These are phyloP conservation scores for Drosophila vallismaia DNA, from an alignment of 2,888 invertebrate genomes.

Conservation along the genomic window DNA sequence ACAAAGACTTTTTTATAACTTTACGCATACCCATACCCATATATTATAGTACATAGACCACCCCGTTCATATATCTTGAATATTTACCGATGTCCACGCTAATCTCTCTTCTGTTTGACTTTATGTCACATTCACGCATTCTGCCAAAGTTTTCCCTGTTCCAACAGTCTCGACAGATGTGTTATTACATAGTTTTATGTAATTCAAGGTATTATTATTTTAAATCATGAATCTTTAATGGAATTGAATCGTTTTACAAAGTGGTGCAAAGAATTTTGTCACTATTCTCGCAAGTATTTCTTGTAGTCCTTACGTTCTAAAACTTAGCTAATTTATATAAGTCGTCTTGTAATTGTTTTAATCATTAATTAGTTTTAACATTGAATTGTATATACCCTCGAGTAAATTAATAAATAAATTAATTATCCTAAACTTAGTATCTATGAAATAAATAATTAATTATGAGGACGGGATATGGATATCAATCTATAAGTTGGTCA, in stretches of 20 bases:
- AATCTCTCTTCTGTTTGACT: constrained; percentile 50
- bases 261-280: constrained; percentile 33
- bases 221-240: constrained; percentile 63
- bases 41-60: constrained; percentile 21
- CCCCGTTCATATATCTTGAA: constrained; percentile 37
- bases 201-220: constrained; percentile 72
- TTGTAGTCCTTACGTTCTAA: constrained; percentile 55
- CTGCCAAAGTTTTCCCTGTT: constrained; percentile 42
- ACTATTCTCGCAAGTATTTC: constrained; percentile 60
- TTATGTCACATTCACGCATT: constrained; percentile 30
- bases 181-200: constrained; percentile 43
- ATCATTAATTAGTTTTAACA: constrained; percentile 66
- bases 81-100: constrained; percentile 45
- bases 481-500: background rate
- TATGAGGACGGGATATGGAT: background rate
- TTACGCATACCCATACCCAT: constrained; percentile 32
- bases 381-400: constrained; percentile 47
- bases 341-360: constrained; percentile 43
- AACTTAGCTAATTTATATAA: constrained; percentile 58
- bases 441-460: constrained; percentile 10
- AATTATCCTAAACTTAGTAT: constrained; percentile 32
- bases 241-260: constrained; percentile 58
- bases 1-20: constrained; percentile 73
- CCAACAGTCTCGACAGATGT: constrained; percentile 18
- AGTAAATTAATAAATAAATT: constrained; percentile 54